These are phyloP conservation scores for Oppia nitens DNA, from an alignment of 1,140 invertebrate species.

Conservation along the genomic window DNA sequence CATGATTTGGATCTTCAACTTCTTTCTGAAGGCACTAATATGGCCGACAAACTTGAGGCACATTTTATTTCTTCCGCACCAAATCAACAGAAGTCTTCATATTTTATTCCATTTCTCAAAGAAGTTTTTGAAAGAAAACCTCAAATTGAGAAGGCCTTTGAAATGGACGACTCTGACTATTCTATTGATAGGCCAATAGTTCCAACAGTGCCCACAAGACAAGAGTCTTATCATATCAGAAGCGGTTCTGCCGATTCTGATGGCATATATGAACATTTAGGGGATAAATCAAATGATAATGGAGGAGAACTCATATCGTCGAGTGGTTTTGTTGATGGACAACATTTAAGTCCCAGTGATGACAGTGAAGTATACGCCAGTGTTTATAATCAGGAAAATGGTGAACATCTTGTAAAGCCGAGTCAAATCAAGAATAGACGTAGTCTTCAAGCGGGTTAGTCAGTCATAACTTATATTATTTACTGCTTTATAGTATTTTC, in stretches of 20 bases:
- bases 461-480: neutral
- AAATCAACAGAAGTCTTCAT: constrained; percentile 61
- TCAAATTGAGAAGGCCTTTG: constrained; percentile 79
- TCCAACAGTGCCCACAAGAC: constrained; percentile 11
- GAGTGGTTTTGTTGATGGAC: constrained; percentile 18
- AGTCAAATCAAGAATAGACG: constrained; percentile 34
- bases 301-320: constrained; percentile 28
- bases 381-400: constrained; percentile 30
- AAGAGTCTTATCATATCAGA: constrained; percentile 31
- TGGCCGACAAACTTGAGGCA: constrained; percentile 75
- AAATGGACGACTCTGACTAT: constrained; percentile 54
- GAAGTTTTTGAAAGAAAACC: constrained; percentile 89
- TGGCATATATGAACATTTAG: constrained; percentile 56
- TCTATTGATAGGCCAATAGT: neutral
- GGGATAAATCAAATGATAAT: constrained; percentile 31
- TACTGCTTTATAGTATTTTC: neutral
- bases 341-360: constrained; percentile 38
- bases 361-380: constrained; percentile 50
- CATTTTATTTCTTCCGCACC: constrained; percentile 70
- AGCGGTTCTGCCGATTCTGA: constrained; percentile 47
- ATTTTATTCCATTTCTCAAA: constrained; percentile 54
- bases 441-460: constrained; percentile 31
- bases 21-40: constrained; percentile 76
- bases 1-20: constrained; percentile 63
- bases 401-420: constrained; percentile 36